A percentile compares a stretch with the other conserved stretches of the same genome.
phyloP scores from a whole-genome alignment of 2,113 vertebrate genomes.

The Phoenicopterus ruber region DNA sequence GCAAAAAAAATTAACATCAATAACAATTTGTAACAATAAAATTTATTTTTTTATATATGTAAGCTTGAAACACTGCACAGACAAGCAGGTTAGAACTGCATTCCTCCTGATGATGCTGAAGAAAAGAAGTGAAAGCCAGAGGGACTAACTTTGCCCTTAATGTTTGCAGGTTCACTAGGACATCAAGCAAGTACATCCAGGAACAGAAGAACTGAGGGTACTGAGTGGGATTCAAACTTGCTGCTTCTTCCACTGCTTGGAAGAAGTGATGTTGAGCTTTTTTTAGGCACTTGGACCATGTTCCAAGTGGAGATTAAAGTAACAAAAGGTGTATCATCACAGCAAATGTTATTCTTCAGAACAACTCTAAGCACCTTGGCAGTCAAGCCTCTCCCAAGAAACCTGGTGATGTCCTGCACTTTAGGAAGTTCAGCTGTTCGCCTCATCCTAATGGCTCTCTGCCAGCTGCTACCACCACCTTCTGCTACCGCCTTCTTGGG shows the following conservation, averaged over 20 bases:
- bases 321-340: rapidly evolving
- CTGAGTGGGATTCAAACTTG: not conserved
- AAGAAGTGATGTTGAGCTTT: not conserved
- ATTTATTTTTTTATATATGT: not conserved
- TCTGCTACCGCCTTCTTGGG: not conserved
- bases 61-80: not conserved
- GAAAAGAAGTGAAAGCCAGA: not conserved
- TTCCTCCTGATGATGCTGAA: not conserved
- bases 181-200: not conserved
- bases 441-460: not conserved
- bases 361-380: not conserved
- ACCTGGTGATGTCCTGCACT: not conserved
- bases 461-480: not conserved
- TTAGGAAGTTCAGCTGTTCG: not conserved
- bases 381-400: not conserved
- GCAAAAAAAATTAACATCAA: not conserved
- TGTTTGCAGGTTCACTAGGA: not conserved
- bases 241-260: not conserved
- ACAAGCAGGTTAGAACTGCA: not conserved
- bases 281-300: not conserved
- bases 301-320: not conserved
- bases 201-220: not conserved
- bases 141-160: not conserved
- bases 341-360: not conserved
- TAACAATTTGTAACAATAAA: not conserved